These are phyloP conservation scores for Aplochiton taeniatus DNA, from an alignment of 2,797 vertebrate species.

Conservation along the genomic window DNA sequence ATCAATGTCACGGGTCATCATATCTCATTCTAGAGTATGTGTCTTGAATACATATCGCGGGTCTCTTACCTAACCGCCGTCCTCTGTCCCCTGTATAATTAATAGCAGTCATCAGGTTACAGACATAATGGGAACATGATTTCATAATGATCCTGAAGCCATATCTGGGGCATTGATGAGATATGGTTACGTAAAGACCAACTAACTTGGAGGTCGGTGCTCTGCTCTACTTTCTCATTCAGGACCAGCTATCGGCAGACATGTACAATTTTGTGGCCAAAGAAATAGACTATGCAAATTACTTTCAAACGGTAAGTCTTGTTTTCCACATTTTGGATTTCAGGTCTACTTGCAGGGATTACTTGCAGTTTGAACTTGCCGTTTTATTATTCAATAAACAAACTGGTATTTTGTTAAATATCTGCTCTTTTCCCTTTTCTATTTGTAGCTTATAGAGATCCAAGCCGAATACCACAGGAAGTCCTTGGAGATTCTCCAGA, in stretches of 20 bases:
- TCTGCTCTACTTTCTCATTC: constrained; percentile 38
- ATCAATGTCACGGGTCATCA: no score
- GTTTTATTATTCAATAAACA: no score
- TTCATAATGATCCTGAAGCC: constrained; percentile 1
- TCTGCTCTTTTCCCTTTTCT: no score
- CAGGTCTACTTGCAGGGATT: no score
- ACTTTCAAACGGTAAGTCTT: constrained; percentile 90
- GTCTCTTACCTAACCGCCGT: constrained; percentile 22
- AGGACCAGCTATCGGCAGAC: constrained; percentile 98
- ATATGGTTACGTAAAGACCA: constrained; percentile 1
- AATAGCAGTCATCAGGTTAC: constrained; percentile 7
- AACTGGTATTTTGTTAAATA: no score
- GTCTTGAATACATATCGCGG: no score
- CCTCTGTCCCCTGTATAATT: not conserved
- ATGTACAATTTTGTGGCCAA: constrained; percentile 99
- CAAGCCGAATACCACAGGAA: constrained; percentile 95
- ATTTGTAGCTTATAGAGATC: constrained; percentile 89
- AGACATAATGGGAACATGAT: constrained; percentile 27
- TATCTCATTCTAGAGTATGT: no score
- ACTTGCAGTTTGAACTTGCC: no score
- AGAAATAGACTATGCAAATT: constrained; percentile 99
- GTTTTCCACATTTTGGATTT: not conserved
- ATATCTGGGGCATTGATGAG: constrained; percentile 1
- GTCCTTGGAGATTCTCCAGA: constrained; percentile 89
- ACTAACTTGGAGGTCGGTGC: not conserved